Base-by-base conservation (phyloP, 2,113 vertebrate genomes). In the Megaceryle torquata region DNA sequence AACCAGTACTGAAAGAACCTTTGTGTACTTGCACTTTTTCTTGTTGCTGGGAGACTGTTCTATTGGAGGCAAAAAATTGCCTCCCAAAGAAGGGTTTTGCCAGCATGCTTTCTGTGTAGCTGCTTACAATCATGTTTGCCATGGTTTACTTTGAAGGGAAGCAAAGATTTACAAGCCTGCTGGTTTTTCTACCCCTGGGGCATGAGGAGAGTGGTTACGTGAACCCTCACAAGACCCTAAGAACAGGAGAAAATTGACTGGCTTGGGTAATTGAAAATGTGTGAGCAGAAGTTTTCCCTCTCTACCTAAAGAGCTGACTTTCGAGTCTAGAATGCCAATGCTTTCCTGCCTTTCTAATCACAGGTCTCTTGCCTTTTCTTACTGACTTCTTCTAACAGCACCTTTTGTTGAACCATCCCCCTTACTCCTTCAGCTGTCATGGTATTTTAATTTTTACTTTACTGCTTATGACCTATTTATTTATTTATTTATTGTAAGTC, bases 361-460 rank as follows among this genome's bases (percentile, higher is more conserved):
- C 10, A 25, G 28, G 13, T 68, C 31, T 63, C 37, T 41, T 82
- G 50, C n/a, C 71, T 91, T 78, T 77, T 70, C 35, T 33, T 78
- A n/a, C 37, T 61, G 41, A 61, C 22, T 81, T 86, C 37, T 28
- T 86, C 53, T 71, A 60, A 57, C 53, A 63, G 46, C 28, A 74
- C 65, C 31, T 59, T 77, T 41, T 35, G 53, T 86, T 84, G 80
- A 64, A 78, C 72, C 51, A 5, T 44, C 5, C 29, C 37, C 29
- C 9, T 82, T 31, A 26, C 37, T 91, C 82, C 59, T 93, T 93
- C 57, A 69, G n/a, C 63, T 88, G 57, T 80, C 74, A 82, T 93
- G 44, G 13, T 53, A 70, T 51, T 89, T 87, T 79, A 13, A 60
- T 89, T 82, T 71, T 28, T 15, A 63, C 33, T 71, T 29, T 48